Evolutionary conservation across 2,113 vertebrate genomes (phyloP), one percentile per base, ranked within the genome.

Genomic region (Astur gentilis): DNA sequence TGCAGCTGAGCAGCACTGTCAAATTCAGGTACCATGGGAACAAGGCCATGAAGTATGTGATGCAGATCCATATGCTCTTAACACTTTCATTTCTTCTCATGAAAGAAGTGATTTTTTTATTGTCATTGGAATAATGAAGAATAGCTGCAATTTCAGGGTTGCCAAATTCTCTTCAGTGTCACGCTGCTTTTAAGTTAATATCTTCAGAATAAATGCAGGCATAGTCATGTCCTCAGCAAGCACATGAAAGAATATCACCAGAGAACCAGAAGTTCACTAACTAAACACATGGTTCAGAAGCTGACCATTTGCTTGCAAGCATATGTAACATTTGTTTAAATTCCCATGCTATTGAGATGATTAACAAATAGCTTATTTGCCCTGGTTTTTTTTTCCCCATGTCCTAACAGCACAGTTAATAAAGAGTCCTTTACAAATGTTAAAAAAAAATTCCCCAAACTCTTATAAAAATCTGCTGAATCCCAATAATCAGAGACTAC

Each of bases 301-400:
- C 84, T 90, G 87, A 95, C 97, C 97, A 97, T 97, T 97, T 97
- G 97, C 85, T 97, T 95, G 94, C 95, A 96, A 91, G 93, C 75
- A 80, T 50, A 94, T 34, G 91, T 76, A 97, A 97, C 97, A 96
- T 97, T 97, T 97, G 97, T 88, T 96, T 91, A 95, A 96, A 95
- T 86, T 93, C 94, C 64, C 84, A 83, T 96, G 89, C 89, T 95
- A 86, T 7, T 88, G 95, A 94, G 89, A 90, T 83, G 87, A 93
- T 91, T 94, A 87, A 91, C 95, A 96, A 95, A 95, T 83, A 95
- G 62, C 32, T 91, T 89, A 82, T 87, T 93, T 16, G 5, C 45
- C 19, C 66, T 67, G 47, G 1, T 5, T 1, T 9, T 69, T 94
- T 94, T 92, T 78, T 34, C 75, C 79, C 71, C 49, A 80, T 91